A percentile compares a stretch with the other conserved stretches of the same genome.
Evolutionary conservation across 2,797 vertebrate genomes (phyloP).

Genomic region (Oreochromis mossambicus): DNA sequence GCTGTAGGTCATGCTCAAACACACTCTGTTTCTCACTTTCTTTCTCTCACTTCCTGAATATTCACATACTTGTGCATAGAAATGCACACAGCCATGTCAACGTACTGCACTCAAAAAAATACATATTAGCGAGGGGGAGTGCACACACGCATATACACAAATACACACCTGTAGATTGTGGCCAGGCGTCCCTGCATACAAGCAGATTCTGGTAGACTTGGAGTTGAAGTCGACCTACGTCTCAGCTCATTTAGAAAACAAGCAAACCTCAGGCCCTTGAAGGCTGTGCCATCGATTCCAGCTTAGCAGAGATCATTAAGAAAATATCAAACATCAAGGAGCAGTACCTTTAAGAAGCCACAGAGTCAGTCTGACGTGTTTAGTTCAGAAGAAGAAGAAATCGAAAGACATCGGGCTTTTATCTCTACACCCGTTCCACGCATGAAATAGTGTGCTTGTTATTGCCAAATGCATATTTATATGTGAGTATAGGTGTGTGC

Average conservation of each 20-base stretch:
- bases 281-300: not conserved
- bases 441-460: not conserved
- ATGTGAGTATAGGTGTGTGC: not conserved
- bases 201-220: slow-evolving; percentile 7
- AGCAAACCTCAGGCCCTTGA: slow-evolving; percentile 19
- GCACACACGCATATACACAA: not conserved
- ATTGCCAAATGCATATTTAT: not conserved
- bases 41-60: not conserved
- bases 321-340: not conserved
- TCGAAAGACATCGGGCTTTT: not conserved
- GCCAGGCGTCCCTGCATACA: not conserved
- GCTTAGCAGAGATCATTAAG: not conserved
- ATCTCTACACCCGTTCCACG: not conserved
- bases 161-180: not conserved
- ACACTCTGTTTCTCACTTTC: not conserved
- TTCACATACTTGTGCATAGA: not conserved
- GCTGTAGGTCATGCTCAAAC: slow-evolving; percentile 42
- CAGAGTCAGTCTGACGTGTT: not conserved
- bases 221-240: not conserved
- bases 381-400: not conserved
- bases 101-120: not conserved
- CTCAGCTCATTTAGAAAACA: slow-evolving; percentile 50
- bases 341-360: not conserved
- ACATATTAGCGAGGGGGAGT: not conserved
- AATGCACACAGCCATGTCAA: not conserved